Base-by-base conservation (phyloP, 2,888 invertebrate species). In the Seira ritae region DNA sequence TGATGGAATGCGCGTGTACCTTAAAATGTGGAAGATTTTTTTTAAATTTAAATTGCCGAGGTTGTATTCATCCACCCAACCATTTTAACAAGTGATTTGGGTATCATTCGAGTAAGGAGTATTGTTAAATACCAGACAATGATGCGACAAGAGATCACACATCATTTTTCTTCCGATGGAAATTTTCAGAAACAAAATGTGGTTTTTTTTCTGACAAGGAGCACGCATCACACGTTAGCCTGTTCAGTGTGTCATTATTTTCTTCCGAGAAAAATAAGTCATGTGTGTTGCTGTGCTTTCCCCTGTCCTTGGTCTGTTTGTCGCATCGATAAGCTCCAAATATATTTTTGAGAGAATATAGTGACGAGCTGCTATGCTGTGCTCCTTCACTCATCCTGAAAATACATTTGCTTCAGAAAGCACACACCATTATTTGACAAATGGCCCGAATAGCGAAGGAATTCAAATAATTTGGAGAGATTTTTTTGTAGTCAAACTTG, bases 101-200 rank as follows among this genome's bases (percentile, higher is more conserved):
- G 12, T 17, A 55, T 55, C 31, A 55, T 8, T 55, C 3, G 31
- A 31, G 31, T 8, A 55, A 8, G 31, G 31, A 31, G 31, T 8
- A 55, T 55, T 55, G 55, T 55, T 55, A 55, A 55, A 55, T 17
- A 12, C 55, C 55, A 55, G 15, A 55, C 55, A 55, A 55, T n/a
- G 17, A 55, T 55, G 55, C 31, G 2, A 15, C 6, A 55, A 55
- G 55, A 55, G 55, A 55, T 55, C 55, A 55, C 55, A 55, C 17
- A 55, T 55, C 55, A 55, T 55, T 55, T 55, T 55, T 55, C 55
- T 55, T 55, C 55, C 55, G 31, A 31, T 55, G 55, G 17, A 55
- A 55, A 55, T 1, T 55, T n/a, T n/a, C n/a, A 31, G 31, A 4
- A 8, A 31, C 2, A 31, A 31, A 31, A 31, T 31, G 31, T 31